Evolutionary conservation across 35 echinoderm and acorn worm species (phyloP), one percentile per base, ranked within the genome.

Genomic region (Chiridota heheva): DNA sequence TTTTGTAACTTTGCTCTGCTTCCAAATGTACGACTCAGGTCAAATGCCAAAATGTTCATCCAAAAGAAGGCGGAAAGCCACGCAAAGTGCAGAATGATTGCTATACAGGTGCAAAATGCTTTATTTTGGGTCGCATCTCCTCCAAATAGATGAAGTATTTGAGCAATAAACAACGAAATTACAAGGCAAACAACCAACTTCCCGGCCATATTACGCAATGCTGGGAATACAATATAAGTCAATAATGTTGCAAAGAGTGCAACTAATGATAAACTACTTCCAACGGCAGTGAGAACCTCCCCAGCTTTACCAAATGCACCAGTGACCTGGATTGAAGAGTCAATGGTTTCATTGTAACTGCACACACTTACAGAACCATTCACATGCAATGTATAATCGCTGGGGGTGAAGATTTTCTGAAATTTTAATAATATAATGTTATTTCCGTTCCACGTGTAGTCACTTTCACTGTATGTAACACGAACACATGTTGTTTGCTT

Each of bases 1-100:
- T 46, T 58, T 34, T 77, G 73, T 36, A 77, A 34, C 48, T 77
- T 77, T 4, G 73, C 12, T 17, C 47, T 32, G 33, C 35, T 77
- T 26, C 73, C 73, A 40, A 77, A 77, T 7, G 73, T 77, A 4
- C 73, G 46, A 77, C 73, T 77, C 7, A 77, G 30, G 73, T 77
- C 73, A 38, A 56, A 58, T 3, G 47, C 49, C 16, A 77, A 24
- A 5, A 77, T 34, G 49, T 13, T 58, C 73, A 60, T 77, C 73
- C 73, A 77, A 36, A 77, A 77, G 73, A 77, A 77, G 25, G 73
- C 55, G 24, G 73, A 46, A 24, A 77, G 31, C 47, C 36, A 77
- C 16, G 73, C 6, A 35, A 58, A 77, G 32, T 77, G 73, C 24
- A 15, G 55, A 20, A 77, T 22, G 22, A 77, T 77, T 2, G 73